Percentiles rank a stretch among this genome's conserved stretches.
phyloP scores from a whole-genome alignment of 2,888 invertebrate genomes.

The Dicyrtomina minuta region DNA sequence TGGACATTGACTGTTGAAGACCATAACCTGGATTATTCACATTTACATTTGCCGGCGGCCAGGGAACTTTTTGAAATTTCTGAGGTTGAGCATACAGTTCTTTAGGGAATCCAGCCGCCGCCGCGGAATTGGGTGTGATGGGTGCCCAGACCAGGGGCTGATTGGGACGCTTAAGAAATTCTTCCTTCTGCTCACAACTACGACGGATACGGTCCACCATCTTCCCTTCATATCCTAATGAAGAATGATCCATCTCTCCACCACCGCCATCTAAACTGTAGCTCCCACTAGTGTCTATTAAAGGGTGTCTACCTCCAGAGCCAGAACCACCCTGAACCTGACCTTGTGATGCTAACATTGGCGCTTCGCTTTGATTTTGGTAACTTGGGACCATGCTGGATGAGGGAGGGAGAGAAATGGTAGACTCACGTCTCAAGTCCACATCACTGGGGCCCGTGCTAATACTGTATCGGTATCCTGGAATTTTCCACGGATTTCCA shows the following conservation, averaged over 20 bases:
- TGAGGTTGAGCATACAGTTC: conserved; percentile 71
- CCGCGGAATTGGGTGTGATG: conserved; percentile 52
- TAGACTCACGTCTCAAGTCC: conserved; percentile 68
- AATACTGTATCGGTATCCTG: conserved; percentile 53
- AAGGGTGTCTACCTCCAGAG: not conserved
- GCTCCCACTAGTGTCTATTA: conserved; percentile 3
- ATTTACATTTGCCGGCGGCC: conserved; percentile 64
- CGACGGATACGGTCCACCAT: conserved; percentile 64
- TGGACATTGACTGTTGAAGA: conserved; percentile 25
- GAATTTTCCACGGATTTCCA: conserved; percentile 42
- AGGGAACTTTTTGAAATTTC: conserved; percentile 70
- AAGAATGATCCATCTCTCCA: conserved; percentile 11
- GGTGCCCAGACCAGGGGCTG: conserved; percentile 65
- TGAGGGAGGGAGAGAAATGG: conserved; percentile 63
- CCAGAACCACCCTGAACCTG: too few relatives aligned
- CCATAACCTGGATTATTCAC: conserved; percentile 10
- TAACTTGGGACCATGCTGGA: not conserved
- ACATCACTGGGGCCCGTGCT: conserved; percentile 64
- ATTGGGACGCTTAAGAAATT: conserved; percentile 72
- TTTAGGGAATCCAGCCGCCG: conserved; percentile 49
- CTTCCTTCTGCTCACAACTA: conserved; percentile 86
- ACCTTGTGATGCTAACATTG: too few relatives aligned
- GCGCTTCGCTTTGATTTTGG: too few relatives aligned
- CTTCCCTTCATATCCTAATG: conserved; percentile 49
- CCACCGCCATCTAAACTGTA: conserved; percentile 12